Percentiles rank a stretch among this genome's conserved stretches.
These are phyloP conservation scores for Trididemnum clinides DNA, from an alignment of 23 tunicate species.

Conservation along the genomic window DNA sequence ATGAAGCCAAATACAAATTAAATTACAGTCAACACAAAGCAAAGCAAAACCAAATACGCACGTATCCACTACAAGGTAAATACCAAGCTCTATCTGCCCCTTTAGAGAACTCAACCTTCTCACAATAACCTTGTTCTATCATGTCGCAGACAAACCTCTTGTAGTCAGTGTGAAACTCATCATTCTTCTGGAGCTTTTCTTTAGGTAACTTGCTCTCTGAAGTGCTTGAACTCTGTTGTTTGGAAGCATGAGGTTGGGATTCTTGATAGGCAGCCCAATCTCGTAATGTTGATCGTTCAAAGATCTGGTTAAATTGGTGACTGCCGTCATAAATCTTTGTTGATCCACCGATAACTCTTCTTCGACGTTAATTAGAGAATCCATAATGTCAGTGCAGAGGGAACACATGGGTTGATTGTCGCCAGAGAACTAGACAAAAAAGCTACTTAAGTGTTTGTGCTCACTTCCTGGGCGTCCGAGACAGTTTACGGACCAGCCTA, in stretches of 20 bases:
- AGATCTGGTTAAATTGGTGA: conserved; percentile 2
- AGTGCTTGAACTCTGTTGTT: conserved; percentile 37
- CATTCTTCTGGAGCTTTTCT: conserved; percentile 7
- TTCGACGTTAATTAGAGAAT: conserved; percentile 27
- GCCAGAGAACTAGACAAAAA: no score
- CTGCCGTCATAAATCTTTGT: conserved; percentile 16
- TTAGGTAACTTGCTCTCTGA: conserved; percentile 39
- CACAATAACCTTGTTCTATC: conserved; percentile 35
- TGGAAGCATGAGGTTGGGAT: conserved; percentile 7
- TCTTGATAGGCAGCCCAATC: conserved; percentile 24
- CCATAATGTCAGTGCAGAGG: conserved; percentile 33
- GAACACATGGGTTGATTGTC: conserved; percentile 16
- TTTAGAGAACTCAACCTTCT: no score
- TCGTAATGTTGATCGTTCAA: conserved; percentile 39
- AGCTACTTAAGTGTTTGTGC: not conserved
- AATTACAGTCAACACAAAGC: no score
- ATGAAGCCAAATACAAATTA: no score
- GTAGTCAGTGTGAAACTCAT: conserved; percentile 23
- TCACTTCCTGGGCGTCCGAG: not conserved
- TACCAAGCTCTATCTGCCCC: no score
- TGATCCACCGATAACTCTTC: conserved; percentile 48
- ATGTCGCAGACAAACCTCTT: conserved; percentile 27
- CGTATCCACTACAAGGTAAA: no score
- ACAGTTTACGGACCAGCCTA: conserved; percentile 45
- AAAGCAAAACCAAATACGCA: no score